Percentiles rank a stretch among this genome's conserved stretches.
Conservation (phyloP, 1,140 invertebrate species). For the Leptinotarsa defecta region DNA sequence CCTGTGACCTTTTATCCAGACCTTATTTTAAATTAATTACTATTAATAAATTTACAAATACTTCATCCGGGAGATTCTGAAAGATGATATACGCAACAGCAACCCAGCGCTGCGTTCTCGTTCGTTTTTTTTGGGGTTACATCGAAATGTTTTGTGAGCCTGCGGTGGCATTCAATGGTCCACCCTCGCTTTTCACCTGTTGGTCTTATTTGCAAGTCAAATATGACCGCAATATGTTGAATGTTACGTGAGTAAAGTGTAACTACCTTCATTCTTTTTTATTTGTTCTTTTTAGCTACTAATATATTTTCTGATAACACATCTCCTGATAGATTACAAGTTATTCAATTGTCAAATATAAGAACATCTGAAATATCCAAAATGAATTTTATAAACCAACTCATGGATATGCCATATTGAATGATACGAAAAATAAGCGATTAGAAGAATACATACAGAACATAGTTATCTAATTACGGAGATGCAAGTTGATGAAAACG, state of each 20-base stretch:
- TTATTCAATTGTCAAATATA: too few species aligned
- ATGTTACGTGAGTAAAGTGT: constrained; percentile 13
- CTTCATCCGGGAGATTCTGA: constrained; percentile 21
- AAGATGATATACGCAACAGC: constrained; percentile 26
- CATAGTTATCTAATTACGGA: too few species aligned
- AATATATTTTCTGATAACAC: too few species aligned
- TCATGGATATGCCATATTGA: too few species aligned
- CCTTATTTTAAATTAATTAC: constrained; percentile 30
- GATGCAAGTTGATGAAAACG: too few species aligned
- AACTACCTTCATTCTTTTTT: too few species aligned
- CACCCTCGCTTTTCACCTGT: constrained; percentile 44
- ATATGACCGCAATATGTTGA: constrained; percentile 33
- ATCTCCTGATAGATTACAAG: too few species aligned
- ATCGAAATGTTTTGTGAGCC: constrained; percentile 23
- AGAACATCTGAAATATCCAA: too few species aligned
- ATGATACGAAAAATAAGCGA: too few species aligned
- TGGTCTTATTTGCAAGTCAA: constrained; percentile 41
- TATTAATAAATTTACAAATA: constrained; percentile 30
- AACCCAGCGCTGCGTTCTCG: constrained; percentile 12
- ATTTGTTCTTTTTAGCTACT: too few species aligned
- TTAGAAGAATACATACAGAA: too few species aligned
- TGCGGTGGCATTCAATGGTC: constrained; percentile 30
- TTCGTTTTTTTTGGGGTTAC: constrained; percentile 14
- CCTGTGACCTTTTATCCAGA: constrained; percentile 20
- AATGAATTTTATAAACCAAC: too few species aligned